These are phyloP conservation scores for Spinus pinus DNA, from an alignment of 2,797 vertebrate genomes.

Conservation along the genomic window DNA sequence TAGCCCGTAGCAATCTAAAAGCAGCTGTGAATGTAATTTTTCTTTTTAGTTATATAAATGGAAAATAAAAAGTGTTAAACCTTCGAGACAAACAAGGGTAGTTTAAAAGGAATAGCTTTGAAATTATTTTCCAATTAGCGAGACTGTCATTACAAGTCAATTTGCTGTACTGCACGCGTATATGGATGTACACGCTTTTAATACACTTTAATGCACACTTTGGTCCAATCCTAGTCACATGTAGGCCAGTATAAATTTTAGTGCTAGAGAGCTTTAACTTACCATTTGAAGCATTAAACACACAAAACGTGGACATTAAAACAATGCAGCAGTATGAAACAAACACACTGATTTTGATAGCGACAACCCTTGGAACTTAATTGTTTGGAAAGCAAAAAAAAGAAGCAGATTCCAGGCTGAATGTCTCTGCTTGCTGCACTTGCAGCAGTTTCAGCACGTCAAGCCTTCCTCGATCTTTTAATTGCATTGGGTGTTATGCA, in stretches of 20 bases:
- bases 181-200: neutral
- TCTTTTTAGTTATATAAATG: neutral
- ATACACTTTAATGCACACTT: neutral
- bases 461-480: neutral
- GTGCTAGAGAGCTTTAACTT: neutral
- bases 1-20: neutral
- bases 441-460: neutral
- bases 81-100: neutral
- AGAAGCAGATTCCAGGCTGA: neutral
- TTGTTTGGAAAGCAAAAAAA: neutral
- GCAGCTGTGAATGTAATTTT: neutral
- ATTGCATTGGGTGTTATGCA: slow-evolving; percentile 1
- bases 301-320: neutral
- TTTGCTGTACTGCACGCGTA: neutral
- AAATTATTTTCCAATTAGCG: slow-evolving; percentile 27
- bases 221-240: neutral
- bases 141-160: neutral
- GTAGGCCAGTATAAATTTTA: neutral
- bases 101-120: slow-evolving; percentile 18
- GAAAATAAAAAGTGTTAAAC: neutral
- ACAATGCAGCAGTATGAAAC: neutral
- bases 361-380: neutral
- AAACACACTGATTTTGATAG: neutral
- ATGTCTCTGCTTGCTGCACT: neutral
- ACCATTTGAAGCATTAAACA: neutral